Evolutionary conservation across 2,888 invertebrate species (phyloP), one percentile per base, ranked within the genome.

Genomic region (Artemia sinica): DNA sequence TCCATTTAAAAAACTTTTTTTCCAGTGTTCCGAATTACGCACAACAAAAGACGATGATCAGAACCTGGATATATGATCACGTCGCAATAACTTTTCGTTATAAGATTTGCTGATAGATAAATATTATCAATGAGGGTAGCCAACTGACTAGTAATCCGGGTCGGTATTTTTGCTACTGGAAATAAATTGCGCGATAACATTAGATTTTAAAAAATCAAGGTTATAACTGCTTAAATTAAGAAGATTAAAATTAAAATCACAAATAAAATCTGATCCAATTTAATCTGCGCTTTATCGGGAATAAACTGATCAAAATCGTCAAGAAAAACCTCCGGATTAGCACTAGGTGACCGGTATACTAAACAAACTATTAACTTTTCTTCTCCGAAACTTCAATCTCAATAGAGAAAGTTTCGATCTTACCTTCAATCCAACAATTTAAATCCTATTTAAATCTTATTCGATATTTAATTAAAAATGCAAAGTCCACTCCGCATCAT

Each of bases 211-310:
- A 52, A 52, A 52, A n/a, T 52, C 52, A n/a, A 52, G 52, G 52
- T 52, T 52, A 52, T 13, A 52, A 52, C 52, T n/a, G n/a, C 52
- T 52, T 52, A 52, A 52, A 52, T 52, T 52, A 52, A 52, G n/a
- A 52, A 52, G 52, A 52, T 52, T 52, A 52, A 52, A 52, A n/a
- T 52, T 52, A 52, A 13, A 52, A 52, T n/a, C 12, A 52, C 13
- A 1, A 12, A 12, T 13, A 52, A 52, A 52, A 52, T 2, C 52
- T n/a, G 52, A 52, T n/a, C 52, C 52, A 52, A 12, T 13, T 52
- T 52, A 52, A n/a, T 52, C 12, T 1, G 13, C 52, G 52, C 12
- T 52, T 12, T 52, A 52, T 52, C 1, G 13, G 52, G n/a, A 52
- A 52, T 52, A 52, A 52, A 52, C 52, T 52, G 1, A 52, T 52